Conservation (phyloP, 2,888 invertebrate species). For the Plebejus argus region DNA sequence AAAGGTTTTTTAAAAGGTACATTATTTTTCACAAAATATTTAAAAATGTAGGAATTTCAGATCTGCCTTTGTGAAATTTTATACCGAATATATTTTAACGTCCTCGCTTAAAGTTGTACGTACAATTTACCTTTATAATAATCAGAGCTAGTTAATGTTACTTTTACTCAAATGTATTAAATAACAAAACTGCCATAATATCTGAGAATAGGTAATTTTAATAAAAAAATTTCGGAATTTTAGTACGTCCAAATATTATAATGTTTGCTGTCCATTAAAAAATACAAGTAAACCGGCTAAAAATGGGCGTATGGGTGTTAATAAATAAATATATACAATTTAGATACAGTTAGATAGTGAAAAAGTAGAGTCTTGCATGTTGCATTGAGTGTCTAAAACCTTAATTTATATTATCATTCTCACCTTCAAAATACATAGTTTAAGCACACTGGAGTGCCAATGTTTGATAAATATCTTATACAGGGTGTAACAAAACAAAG, state of each 20-base stretch:
- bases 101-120: background rate
- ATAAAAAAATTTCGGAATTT: background rate
- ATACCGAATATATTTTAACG: constrained; percentile 13
- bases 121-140: constrained; percentile 23
- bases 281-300: no score
- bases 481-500: no score
- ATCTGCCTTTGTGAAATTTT: constrained; percentile 10
- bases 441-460: no score
- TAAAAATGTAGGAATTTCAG: background rate
- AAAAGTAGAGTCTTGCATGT: background rate
- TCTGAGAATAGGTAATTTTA: no score
- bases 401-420: no score
- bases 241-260: background rate
- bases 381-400: background rate
- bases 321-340: background rate
- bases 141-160: background rate
- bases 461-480: no score
- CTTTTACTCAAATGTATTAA: no score
- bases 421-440: no score
- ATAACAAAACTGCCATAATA: no score
- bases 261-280: no score
- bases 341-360: background rate
- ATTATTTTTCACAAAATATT: constrained; percentile 1
- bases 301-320: no score
- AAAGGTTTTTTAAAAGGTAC: background rate